A percentile compares a stretch with the other conserved stretches of the same genome.
phyloP scores from a whole-genome alignment of 2,797 vertebrate genomes.

The Poecilia picta region DNA sequence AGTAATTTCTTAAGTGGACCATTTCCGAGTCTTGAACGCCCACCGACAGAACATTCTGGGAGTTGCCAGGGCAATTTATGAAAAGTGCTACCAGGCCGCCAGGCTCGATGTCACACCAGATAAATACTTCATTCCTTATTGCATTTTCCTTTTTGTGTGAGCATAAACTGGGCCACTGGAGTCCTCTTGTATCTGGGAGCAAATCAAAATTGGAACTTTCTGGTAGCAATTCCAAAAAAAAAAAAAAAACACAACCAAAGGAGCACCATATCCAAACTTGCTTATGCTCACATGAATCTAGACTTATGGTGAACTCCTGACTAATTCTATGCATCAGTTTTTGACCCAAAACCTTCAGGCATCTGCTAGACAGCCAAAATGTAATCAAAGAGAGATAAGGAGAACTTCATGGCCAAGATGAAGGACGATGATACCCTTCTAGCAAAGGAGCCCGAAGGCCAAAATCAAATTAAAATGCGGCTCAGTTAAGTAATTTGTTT shows the following conservation, averaged over 20 bases:
- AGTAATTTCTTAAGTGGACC: conserved; percentile 16
- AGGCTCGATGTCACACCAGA: background rate
- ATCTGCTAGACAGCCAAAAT: background rate
- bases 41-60: background rate
- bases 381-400: background rate
- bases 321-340: no score
- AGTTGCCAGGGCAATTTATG: background rate
- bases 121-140: conserved; percentile 39
- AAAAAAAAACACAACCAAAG: no score
- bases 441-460: background rate
- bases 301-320: no score
- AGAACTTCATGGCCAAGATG: background rate
- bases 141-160: conserved; percentile 17
- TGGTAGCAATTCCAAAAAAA: background rate
- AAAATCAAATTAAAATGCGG: background rate
- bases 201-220: conserved; percentile 2
- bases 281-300: no score
- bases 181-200: background rate
- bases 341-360: no score
- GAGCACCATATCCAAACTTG: no score
- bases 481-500: background rate
- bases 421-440: background rate
- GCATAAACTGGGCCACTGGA: background rate
- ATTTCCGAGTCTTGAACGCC: background rate
- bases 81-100: background rate